Evolutionary conservation across 2,888 invertebrate species (phyloP).

Genomic region (Nomada goodeniana): DNA sequence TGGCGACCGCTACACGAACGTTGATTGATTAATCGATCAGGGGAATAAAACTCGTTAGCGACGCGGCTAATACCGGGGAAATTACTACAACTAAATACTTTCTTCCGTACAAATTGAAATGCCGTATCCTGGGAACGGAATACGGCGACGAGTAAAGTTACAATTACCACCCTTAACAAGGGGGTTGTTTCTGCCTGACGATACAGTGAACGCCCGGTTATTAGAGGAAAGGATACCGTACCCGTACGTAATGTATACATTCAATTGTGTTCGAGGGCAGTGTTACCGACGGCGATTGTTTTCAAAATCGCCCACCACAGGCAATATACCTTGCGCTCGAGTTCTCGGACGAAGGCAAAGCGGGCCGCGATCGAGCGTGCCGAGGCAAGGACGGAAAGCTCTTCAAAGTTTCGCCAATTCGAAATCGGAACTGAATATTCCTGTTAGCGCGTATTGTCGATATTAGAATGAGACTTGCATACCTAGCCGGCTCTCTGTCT

Average conservation of each 20-base stretch:
- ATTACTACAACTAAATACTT: background rate
- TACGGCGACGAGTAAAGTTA: too few species aligned
- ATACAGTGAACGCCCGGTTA: constrained; percentile 15
- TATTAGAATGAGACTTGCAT: constrained; percentile 45
- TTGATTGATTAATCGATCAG: constrained; percentile 6
- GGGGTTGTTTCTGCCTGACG: background rate
- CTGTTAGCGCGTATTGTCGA: constrained; percentile 47
- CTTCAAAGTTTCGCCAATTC: constrained; percentile 66
- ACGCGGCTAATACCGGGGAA: background rate
- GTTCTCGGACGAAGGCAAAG: constrained; percentile 36
- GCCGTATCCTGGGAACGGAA: too few species aligned
- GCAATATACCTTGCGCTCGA: constrained; percentile 46
- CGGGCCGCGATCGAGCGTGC: background rate
- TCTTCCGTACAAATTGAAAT: background rate
- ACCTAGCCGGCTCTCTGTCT: constrained; percentile 6
- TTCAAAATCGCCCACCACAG: constrained; percentile 55
- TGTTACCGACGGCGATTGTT: constrained; percentile 55
- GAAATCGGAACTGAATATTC: constrained; percentile 64
- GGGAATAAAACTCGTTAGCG: background rate
- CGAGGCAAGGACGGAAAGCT: constrained; percentile 32
- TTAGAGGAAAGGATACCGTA: constrained; percentile 49
- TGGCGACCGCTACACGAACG: background rate
- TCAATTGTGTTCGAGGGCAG: constrained; percentile 32
- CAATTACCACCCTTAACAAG: background rate
- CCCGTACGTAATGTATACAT: constrained; percentile 36